phyloP scores from a whole-genome alignment of 2,113 vertebrate species.

The Gorsachius goisagi region DNA sequence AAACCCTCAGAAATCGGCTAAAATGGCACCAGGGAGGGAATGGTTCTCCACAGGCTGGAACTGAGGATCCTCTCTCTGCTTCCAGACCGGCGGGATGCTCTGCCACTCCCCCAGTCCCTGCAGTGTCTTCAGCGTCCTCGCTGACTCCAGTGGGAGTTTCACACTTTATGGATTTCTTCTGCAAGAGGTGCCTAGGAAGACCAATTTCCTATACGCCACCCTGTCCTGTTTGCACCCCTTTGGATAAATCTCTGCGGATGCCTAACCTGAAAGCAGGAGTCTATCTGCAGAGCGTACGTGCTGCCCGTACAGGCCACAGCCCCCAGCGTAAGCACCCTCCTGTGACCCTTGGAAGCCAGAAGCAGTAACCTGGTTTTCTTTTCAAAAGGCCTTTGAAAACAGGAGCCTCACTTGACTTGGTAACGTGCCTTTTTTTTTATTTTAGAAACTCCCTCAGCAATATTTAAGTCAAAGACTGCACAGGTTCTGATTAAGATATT shows the following conservation, averaged over 20 bases:
- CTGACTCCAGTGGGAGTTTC: neutral
- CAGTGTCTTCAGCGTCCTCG: accelerated
- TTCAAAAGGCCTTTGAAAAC: neutral
- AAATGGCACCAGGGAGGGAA: neutral
- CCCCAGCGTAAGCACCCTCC: neutral
- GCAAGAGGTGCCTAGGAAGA: neutral
- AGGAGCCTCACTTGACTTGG: neutral
- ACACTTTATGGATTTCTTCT: neutral
- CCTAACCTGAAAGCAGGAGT: neutral
- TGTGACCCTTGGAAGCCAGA: neutral
- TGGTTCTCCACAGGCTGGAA: neutral
- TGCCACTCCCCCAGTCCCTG: neutral
- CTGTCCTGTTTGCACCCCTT: neutral
- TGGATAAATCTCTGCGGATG: neutral
- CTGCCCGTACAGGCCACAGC: neutral
- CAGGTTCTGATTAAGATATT: neutral
- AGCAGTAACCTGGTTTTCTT: neutral
- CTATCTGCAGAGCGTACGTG: neutral
- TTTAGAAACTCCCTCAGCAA: neutral
- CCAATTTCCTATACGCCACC: neutral
- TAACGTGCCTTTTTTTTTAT: neutral
- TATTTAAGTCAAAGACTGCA: neutral
- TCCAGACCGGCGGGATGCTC: neutral
- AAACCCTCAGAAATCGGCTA: neutral
- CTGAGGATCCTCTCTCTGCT: neutral